Evolutionary conservation across 2,888 invertebrate species (phyloP), one percentile per base, ranked within the genome.

Genomic region (Ormyrus rosae): DNA sequence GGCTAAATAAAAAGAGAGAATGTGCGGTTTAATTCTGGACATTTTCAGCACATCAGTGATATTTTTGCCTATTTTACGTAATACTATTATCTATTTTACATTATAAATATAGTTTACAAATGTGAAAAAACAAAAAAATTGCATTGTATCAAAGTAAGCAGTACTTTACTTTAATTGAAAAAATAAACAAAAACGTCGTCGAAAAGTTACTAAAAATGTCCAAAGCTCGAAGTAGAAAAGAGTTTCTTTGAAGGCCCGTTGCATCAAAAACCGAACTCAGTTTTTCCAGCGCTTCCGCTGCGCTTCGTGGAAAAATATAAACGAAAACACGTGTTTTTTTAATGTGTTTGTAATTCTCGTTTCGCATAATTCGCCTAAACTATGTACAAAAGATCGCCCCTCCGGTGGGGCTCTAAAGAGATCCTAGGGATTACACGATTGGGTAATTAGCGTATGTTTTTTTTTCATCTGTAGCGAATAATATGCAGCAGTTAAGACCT

Each of bases 341-440:
- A 73, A 63, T 70, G 46, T 51, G 45, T 56, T 45, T 76, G 60
- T 79, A 65, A 74, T 80, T 77, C 69, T 79, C 74, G 56, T 76
- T 51, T 77, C 75, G 77, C 70, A 74, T 74, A 82, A 82, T 82
- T 82, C 75, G 58, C 48, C 80, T 80, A 82, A 74, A 82, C 63
- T 82, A 82, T 82, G 50, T 82, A 82, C 82, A 82, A 82, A 80
- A 70, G 48, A 8, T 67, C 46, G 56, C 65, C 63, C 74, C 55
- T 48, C 68, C n/a, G 53, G 13, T 45, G 11, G 77, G 70, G 46
- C 56, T 63, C 75, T 75, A 80, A 68, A 80, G 80, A 82, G 80
- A 80, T 82, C 80, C 75, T 80, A 80, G 68, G 19, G 75, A 80
- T 82, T 80, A 82, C 65, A 82, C 78, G 55, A 74, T 78, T 79